Conservation (phyloP, 1,140 invertebrate species). For the Dreissena rostriformis region DNA sequence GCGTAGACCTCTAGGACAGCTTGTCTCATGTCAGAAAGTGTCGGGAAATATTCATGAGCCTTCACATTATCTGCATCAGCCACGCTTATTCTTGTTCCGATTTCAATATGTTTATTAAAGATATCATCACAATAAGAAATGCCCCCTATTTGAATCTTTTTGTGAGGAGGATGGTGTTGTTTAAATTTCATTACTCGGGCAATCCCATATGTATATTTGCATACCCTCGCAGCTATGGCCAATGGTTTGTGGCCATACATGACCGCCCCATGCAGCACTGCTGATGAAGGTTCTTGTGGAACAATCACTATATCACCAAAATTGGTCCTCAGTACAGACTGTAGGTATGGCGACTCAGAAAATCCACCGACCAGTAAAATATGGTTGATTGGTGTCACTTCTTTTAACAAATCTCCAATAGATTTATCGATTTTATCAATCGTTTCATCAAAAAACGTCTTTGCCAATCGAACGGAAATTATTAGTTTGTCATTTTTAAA, state of each 20-base stretch:
- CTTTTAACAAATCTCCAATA: background rate
- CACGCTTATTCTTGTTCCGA: constrained; percentile 49
- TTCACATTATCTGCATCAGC: constrained; percentile 34
- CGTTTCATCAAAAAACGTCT: background rate
- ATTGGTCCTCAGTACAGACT: constrained; percentile 35
- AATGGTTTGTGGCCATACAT: constrained; percentile 58
- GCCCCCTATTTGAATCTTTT: constrained; percentile 27
- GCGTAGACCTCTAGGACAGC: constrained; percentile 61
- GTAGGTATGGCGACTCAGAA: constrained; percentile 57
- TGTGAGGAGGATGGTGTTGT: constrained; percentile 26
- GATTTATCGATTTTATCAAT: background rate
- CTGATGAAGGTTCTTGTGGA: constrained; percentile 48
- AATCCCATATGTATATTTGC: constrained; percentile 61
- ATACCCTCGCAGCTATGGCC: constrained; percentile 48
- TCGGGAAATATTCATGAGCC: constrained; percentile 55
- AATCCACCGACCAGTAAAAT: constrained; percentile 61
- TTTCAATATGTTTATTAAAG: constrained; percentile 62
- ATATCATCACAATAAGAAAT: constrained; percentile 56
- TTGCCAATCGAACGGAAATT: background rate
- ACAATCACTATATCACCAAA: constrained; percentile 53
- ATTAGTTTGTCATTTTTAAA: constrained; percentile 16
- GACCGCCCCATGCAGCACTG: constrained; percentile 60
- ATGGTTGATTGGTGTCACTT: constrained; percentile 22
- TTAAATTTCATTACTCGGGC: constrained; percentile 34
- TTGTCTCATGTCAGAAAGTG: constrained; percentile 13